Base-by-base conservation (phyloP, 2,888 invertebrate species). In the Thecophora atra region DNA sequence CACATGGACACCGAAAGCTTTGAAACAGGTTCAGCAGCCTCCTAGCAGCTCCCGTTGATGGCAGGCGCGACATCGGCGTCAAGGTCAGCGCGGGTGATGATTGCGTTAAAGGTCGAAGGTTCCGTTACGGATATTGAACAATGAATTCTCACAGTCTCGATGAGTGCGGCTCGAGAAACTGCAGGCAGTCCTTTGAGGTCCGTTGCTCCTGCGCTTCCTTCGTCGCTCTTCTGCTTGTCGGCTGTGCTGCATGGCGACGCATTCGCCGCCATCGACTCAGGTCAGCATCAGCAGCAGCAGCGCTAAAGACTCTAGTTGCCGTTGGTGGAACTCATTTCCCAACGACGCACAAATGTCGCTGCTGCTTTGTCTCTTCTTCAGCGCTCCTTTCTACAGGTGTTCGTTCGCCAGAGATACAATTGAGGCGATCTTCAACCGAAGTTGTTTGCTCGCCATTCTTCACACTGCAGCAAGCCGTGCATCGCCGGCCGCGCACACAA, bases 221-320 rank as follows among this genome's bases (percentile, higher is more conserved):
- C 47, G 44, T 67, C 74, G 68, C 5, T 63, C 56, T 56, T 52
- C 42, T 69, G 64, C 17, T 42, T 52, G 21, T 62, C 26, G 58
- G 44, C 51, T 37, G 44, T 70, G 37, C 69, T 71, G 73, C 65
- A 75, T 77, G 75, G 76, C 75, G 76, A 77, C 75, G 74, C 72
- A 72, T 76, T 72, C 74, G 75, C 76, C 76, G 76, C 71, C 75
- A 77, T 75, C 77, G 77, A 77, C 77, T 75, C 74, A 76, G 77
- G 77, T 76, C 76, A 78, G 68, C 71, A 73, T 65, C 56, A 69
- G 56, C 72, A 71, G 64, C 71, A 66, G 66, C 62, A 68, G 44
- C 42, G 24, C 19, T 26, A 47, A 51, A 26, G 51, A 30, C 62
- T 37, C 42, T 30, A 72, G 72, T 71, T 17, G 58, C 28, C 26